Percentiles rank a stretch among this genome's conserved stretches.
Conservation (phyloP, 2,113 vertebrate species). For the Penelope pileata region DNA sequence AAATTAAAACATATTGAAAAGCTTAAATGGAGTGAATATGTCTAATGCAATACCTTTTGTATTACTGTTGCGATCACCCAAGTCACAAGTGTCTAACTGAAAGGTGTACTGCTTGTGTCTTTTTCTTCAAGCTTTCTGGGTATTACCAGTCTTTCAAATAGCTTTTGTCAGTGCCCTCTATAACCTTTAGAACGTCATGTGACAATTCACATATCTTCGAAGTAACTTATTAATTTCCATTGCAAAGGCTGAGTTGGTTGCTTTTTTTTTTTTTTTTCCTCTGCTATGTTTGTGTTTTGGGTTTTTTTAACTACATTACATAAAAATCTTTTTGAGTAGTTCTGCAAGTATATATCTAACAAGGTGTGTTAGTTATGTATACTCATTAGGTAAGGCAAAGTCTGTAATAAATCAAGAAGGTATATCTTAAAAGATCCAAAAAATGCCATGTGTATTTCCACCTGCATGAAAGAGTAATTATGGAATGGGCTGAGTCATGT, state of each 20-base stretch:
- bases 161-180: neutral
- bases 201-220: neutral
- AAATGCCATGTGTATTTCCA: neutral
- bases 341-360: neutral
- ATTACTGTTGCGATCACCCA: neutral
- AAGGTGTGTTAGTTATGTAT: neutral
- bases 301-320: neutral
- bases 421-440: neutral
- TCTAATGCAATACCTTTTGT: fast-evolving
- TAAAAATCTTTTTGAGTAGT: neutral
- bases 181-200: neutral
- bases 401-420: neutral
- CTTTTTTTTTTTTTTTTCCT: too few species aligned
- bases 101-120: neutral
- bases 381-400: neutral
- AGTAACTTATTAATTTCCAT: neutral
- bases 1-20: neutral
- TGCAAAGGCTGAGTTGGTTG: neutral
- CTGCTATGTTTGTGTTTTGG: neutral
- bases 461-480: neutral
- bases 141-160: neutral
- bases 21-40: neutral
- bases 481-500: neutral
- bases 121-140: neutral
- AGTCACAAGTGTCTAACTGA: neutral